phyloP scores from a whole-genome alignment of 2,797 vertebrate genomes.

The Halcyon leucocephala region DNA sequence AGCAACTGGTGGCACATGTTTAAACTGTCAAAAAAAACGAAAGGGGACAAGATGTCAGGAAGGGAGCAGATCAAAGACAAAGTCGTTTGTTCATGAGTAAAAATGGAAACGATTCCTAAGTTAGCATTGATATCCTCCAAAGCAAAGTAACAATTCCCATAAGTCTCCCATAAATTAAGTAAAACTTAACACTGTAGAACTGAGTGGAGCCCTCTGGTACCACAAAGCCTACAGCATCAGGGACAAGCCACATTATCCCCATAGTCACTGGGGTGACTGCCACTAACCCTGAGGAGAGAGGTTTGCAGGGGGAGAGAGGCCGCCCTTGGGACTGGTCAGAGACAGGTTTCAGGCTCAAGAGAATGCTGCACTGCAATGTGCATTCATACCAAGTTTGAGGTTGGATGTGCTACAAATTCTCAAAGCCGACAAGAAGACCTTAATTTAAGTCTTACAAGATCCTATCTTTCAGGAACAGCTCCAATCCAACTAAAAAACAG shows the following conservation, averaged over 20 bases:
- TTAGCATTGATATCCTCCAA: background rate
- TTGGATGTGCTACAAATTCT: background rate
- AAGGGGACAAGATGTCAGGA: background rate
- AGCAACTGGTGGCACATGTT: background rate
- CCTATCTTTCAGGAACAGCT: background rate
- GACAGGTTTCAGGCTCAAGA: background rate
- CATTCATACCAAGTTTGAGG: background rate
- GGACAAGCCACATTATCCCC: background rate
- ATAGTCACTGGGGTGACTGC: accelerated
- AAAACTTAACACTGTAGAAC: background rate
- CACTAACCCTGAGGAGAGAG: background rate
- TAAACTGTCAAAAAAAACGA: background rate
- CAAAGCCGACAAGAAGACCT: background rate
- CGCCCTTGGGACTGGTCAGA: background rate
- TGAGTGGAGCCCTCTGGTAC: background rate
- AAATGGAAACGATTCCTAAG: background rate
- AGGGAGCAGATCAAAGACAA: background rate
- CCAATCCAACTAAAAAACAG: background rate
- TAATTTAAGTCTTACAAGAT: background rate
- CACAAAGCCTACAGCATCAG: background rate
- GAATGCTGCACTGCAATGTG: background rate
- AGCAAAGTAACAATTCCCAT: background rate
- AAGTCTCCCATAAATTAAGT: background rate
- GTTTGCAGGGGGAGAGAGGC: background rate
- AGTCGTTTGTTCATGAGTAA: background rate